Percentiles rank a stretch among this genome's conserved stretches.
These are phyloP conservation scores for Drosophila ficusphila DNA, from an alignment of 1,140 invertebrate genomes.

Conservation along the genomic window DNA sequence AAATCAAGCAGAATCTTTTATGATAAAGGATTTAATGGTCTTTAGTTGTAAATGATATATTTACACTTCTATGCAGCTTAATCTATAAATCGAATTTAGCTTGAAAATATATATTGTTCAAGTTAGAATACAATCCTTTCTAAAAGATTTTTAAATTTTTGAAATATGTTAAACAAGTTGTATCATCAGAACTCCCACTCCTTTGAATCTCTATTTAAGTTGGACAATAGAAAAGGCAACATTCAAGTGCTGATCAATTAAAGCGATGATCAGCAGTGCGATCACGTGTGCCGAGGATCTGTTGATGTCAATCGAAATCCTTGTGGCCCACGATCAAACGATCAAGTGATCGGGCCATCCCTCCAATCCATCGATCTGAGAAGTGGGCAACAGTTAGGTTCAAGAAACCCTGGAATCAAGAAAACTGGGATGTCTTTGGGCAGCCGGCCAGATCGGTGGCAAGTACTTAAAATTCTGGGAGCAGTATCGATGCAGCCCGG, in stretches of 20 bases:
- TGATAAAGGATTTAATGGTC: slow-evolving; percentile 8
- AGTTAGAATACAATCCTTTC: too few relatives aligned
- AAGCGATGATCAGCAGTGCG: slow-evolving; percentile 12
- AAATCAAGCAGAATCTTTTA: slow-evolving; percentile 2
- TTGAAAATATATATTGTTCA: background rate
- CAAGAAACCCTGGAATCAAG: slow-evolving; percentile 14
- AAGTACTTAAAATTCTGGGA: slow-evolving; percentile 74
- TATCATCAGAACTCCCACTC: background rate
- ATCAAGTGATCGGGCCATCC: background rate
- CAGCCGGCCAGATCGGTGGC: slow-evolving; percentile 36
- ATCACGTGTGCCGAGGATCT: slow-evolving; percentile 26
- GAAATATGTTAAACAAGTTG: too few relatives aligned
- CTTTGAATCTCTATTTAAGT: background rate
- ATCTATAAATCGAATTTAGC: background rate
- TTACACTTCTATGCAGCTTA: background rate
- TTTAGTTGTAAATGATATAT: slow-evolving; percentile 5
- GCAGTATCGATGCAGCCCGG: slow-evolving; percentile 57
- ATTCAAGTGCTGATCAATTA: background rate
- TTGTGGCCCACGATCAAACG: background rate
- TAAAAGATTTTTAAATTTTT: too few relatives aligned
- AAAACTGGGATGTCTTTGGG: slow-evolving; percentile 25
- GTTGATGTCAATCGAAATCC: slow-evolving; percentile 13
- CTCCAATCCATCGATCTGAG: slow-evolving; percentile 11
- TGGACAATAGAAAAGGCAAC: background rate
- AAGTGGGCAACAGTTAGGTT: slow-evolving; percentile 17